phyloP scores from a whole-genome alignment of 2,888 invertebrate species.

The Philhelius pedissequus region DNA sequence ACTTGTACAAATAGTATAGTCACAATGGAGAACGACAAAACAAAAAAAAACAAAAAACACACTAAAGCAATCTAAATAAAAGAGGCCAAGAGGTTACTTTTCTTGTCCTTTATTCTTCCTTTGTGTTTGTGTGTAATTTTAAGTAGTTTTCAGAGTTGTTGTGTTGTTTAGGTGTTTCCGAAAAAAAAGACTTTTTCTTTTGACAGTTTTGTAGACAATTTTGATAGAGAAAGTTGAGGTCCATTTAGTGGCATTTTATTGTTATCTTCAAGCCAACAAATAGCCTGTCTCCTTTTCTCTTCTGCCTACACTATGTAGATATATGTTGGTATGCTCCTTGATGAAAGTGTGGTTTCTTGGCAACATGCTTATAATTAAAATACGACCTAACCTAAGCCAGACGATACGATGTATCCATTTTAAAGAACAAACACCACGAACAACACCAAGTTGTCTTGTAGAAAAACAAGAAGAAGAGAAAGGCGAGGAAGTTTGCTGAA shows the following conservation, averaged over 20 bases:
- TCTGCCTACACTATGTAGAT: neutral
- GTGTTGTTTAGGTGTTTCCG: conserved; percentile 33
- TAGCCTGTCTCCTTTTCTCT: conserved; percentile 16
- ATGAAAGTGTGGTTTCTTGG: conserved; percentile 30
- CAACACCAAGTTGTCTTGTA: neutral
- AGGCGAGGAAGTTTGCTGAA: conserved; percentile 25
- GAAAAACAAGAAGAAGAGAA: neutral
- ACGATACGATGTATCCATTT: conserved; percentile 41
- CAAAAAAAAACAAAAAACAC: conserved; percentile 8
- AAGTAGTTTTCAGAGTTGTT: conserved; percentile 37
- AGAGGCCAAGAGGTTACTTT: conserved; percentile 55
- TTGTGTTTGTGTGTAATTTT: neutral
- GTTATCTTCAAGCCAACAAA: conserved; percentile 63
- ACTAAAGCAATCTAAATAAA: conserved; percentile 38
- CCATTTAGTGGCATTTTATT: conserved; percentile 67
- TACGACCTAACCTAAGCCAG: conserved; percentile 21
- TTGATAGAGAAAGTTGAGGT: conserved; percentile 66
- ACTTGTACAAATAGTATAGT: conserved; percentile 25
- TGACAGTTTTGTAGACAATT: conserved; percentile 46
- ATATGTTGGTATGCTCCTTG: neutral
- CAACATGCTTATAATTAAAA: conserved; percentile 50
- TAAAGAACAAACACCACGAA: neutral
- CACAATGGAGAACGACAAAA: neutral
- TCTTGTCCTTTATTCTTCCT: neutral
- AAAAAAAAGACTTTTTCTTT: neutral